Base-by-base conservation (phyloP, 1,140 invertebrate species). In the honey bee (Apis mellifera) region DNA sequence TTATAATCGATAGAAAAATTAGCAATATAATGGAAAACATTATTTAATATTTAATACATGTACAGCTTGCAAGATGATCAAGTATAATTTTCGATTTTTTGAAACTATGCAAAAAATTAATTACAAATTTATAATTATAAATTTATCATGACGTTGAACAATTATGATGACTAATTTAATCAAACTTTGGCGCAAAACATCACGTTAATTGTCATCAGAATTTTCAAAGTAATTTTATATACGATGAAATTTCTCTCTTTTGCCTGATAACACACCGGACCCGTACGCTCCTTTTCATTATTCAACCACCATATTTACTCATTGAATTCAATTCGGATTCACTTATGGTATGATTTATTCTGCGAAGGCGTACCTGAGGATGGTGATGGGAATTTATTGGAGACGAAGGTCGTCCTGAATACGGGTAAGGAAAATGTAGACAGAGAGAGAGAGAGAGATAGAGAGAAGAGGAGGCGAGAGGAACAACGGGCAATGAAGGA, bases 281-380 rank as follows among this genome's bases (percentile, higher is more conserved):
- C 71, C 72, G 73, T 23, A 42, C 57, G 68, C 74, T 78, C 42
- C 64, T 77, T 90, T 89, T 92, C 89, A 89, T 92, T 92, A 91
- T 91, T 90, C 85, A 82, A 90, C 79, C 91, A 90, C 89, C 92
- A 93, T 94, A 93, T 93, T 93, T 94, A 94, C 92, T 93, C 93
- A 93, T 93, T 93, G 91, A 86, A 93, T 94, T 93, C 93, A 94
- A 93, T 94, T 94, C 91, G 72, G 90, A 90, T 93, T 94, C 93
- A 94, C 92, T 94, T 93, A 93, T 86, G 87, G 85, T 89, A 93
- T 93, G 92, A 93, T 93, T 93, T 93, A 93, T 86, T 87, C 54
- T 54, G 54, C 84, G 89, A 89, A 91, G 90, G 91, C 89, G 90
- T 90, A 89, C 88, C 89, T 90, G 90, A 87, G 87, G 83, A 82